These are phyloP conservation scores for Pyrrhosoma nymphula DNA, from an alignment of 2,888 invertebrate species.

Conservation along the genomic window DNA sequence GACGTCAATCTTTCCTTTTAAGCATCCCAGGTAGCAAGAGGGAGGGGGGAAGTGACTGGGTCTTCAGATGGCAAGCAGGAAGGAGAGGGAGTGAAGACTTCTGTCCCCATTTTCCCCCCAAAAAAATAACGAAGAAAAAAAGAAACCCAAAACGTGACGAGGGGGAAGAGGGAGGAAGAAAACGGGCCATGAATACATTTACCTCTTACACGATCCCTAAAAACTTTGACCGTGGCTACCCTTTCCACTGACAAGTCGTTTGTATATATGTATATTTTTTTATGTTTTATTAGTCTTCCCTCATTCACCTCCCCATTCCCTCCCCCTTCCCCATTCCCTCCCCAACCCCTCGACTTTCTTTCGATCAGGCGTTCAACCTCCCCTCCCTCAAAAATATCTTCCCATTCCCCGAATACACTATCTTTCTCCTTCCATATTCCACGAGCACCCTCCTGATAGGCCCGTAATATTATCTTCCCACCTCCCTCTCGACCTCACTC, in stretches of 20 bases:
- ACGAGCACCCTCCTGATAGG: neutral
- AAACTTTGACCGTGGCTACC: conserved; percentile 52
- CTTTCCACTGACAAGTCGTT: conserved; percentile 32
- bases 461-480: neutral
- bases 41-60: neutral
- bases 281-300: conserved; percentile 6
- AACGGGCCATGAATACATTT: conserved; percentile 64
- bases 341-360: neutral
- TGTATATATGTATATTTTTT: neutral
- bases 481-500: neutral
- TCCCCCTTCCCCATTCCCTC: neutral
- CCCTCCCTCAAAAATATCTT: neutral
- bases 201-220: conserved; percentile 42
- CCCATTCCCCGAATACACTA: neutral
- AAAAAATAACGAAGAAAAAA: neutral
- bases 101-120: neutral
- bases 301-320: neutral
- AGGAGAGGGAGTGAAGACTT: conserved; percentile 13
- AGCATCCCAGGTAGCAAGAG: conserved; percentile 56
- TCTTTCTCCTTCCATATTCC: conserved; percentile 4
- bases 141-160: neutral
- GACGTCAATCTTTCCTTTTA: conserved; percentile 30
- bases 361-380: neutral
- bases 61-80: neutral
- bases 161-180: neutral